Base-by-base conservation (phyloP, 1,140 invertebrate species). In the Drosophila lini region DNA sequence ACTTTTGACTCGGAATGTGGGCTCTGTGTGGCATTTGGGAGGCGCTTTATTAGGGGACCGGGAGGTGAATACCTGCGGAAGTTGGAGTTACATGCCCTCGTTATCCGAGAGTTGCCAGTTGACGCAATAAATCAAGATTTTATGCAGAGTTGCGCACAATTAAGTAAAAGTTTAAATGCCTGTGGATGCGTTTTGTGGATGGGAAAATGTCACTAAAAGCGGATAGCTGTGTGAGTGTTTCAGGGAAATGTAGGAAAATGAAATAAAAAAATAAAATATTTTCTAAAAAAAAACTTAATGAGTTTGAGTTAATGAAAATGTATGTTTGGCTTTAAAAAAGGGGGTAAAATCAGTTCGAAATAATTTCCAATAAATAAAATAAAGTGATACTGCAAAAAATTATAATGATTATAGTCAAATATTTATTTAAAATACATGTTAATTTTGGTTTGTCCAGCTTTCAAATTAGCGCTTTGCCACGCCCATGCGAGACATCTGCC, bases 51-150 rank as follows among this genome's bases (percentile, higher is more conserved):
- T 63, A 9, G 25, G 47, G 10, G 34, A 50, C 53, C 67, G 36
- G 34, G 16, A 36, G 57, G 31, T 38, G 74, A 74, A 63, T 67
- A 67, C 80, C 81, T 75, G 59, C 48, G 52, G 48, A 55, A 48
- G 34, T 77, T 22, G 19, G 38, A 52, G 64, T 57, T 73, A 47
- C 57, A 38, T 56, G 75, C 61, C 68, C 75, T 60, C 50, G 53
- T 70, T 78, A 64, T 59, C 63, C 69, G 59, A 53, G 45, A 78
- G 64, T 78, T 47, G 55, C 70, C 64, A 81, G 67, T 74, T 78
- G 84, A 62, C 64, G 85, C 74, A 89, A 89, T 89, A 89, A 89
- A 89, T 89, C 84, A 89, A 89, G 52, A 86, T 89, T 89, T 89
- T 89, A 89, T 84, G 84, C 85, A 74, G 74, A 78, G 84, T 74